Evolutionary conservation across 2,797 vertebrate genomes (phyloP).

Genomic region (Phataginus tetradactyla): DNA sequence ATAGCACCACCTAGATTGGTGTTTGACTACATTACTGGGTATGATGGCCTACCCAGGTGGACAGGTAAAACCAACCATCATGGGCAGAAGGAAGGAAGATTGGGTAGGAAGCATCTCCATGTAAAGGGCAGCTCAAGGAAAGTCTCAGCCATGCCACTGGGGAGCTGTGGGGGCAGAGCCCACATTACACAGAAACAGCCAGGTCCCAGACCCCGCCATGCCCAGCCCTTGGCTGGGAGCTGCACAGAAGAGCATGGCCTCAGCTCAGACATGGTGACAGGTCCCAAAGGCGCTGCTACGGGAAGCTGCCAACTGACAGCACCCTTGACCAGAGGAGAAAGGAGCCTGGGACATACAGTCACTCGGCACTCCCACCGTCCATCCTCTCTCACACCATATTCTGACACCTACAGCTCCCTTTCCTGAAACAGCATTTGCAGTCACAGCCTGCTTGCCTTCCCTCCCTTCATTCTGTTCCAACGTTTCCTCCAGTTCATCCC

Average conservation of each 20-base stretch:
- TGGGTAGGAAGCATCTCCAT: not conserved
- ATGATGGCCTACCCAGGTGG: not conserved
- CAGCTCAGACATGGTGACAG: not conserved
- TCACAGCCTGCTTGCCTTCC: not conserved
- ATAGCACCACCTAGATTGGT: not conserved
- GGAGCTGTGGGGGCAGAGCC: not conserved
- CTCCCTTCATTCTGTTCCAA: not conserved
- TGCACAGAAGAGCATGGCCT: not conserved
- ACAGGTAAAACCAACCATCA: not conserved
- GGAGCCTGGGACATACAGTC: accelerated
- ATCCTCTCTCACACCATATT: not conserved
- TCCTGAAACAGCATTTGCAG: not conserved
- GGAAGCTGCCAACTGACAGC: too few relatives aligned
- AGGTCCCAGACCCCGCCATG: accelerated
- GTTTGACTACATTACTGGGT: not conserved
- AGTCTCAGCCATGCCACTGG: not conserved
- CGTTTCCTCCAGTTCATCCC: not conserved
- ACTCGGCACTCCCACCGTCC: not conserved
- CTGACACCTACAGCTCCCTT: not conserved
- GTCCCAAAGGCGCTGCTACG: not conserved
- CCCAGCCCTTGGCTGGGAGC: not conserved
- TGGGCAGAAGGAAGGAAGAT: not conserved
- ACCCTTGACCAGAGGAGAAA: not conserved
- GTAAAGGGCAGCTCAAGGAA: not conserved
- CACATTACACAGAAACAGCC: not conserved